Conservation (phyloP, 2,888 invertebrate species). For the Alsophila aescularia region DNA sequence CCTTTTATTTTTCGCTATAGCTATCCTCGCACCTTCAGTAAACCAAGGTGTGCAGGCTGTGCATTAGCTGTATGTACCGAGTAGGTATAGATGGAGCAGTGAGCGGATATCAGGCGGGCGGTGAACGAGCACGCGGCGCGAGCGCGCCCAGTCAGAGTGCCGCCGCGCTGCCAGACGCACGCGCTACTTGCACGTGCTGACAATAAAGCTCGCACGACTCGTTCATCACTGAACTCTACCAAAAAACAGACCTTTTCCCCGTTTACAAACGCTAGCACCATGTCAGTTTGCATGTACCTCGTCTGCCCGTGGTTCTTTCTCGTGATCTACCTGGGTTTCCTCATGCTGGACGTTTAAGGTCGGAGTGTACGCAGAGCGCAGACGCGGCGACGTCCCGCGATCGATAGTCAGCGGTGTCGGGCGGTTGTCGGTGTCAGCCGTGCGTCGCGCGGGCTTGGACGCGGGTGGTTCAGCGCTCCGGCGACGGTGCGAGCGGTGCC, state of each 20-base stretch:
- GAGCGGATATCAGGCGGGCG: slow-evolving; percentile 78
- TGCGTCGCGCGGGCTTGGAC: slow-evolving; percentile 61
- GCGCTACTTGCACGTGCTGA: slow-evolving; percentile 72
- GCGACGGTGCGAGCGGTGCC: slow-evolving; percentile 68
- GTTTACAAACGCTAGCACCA: slow-evolving; percentile 57
- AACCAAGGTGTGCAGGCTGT: slow-evolving; percentile 74
- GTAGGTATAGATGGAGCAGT: slow-evolving; percentile 72
- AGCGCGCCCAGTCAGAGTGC: slow-evolving; percentile 84
- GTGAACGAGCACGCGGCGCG: slow-evolving; percentile 73
- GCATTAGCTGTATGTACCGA: slow-evolving; percentile 49
- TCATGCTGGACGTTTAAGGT: slow-evolving; percentile 86
- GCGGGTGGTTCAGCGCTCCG: slow-evolving; percentile 69
- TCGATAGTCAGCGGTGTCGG: slow-evolving; percentile 63
- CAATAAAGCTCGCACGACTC: slow-evolving; percentile 50
- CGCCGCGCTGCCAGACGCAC: slow-evolving; percentile 82
- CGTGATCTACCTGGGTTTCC: slow-evolving; percentile 87
- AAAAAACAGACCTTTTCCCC: slow-evolving; percentile 47
- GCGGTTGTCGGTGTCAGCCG: slow-evolving; percentile 54
- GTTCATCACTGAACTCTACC: slow-evolving; percentile 68
- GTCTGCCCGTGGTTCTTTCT: slow-evolving; percentile 88
- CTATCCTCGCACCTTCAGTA: slow-evolving; percentile 52
- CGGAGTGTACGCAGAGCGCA: slow-evolving; percentile 61
- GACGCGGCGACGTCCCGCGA: slow-evolving; percentile 65
- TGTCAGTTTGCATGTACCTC: slow-evolving; percentile 86
- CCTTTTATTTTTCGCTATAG: slow-evolving; percentile 3